phyloP scores from a whole-genome alignment of 1,140 invertebrate genomes.

The Drosophila triauraria region DNA sequence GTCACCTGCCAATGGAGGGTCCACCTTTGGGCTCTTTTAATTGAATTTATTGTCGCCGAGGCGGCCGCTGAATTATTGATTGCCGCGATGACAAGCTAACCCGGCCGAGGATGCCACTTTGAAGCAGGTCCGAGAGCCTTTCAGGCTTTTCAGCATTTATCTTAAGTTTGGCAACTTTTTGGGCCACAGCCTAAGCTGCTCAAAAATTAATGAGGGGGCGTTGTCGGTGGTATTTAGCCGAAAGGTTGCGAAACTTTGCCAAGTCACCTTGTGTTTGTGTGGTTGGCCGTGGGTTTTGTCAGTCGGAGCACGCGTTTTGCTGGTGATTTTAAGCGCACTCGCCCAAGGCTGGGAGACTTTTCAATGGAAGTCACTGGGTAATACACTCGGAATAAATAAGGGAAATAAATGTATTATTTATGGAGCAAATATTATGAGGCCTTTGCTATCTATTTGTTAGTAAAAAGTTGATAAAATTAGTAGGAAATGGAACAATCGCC shows the following conservation, averaged over 20 bases:
- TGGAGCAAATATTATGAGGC: neutral
- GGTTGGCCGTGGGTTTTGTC: constrained; percentile 21
- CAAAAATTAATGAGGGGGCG: constrained; percentile 69
- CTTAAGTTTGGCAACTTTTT: constrained; percentile 62
- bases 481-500: too few species aligned
- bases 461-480: too few species aligned
- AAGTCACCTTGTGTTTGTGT: constrained; percentile 32
- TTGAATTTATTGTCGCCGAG: constrained; percentile 65
- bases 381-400: neutral
- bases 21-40: constrained; percentile 66
- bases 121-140: constrained; percentile 8
- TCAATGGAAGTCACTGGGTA: constrained; percentile 11
- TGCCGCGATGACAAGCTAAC: constrained; percentile 57
- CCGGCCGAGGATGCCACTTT: constrained; percentile 21
- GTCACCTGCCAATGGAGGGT: constrained; percentile 43
- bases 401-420: neutral
- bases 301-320: constrained; percentile 51
- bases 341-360: constrained; percentile 4
- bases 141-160: constrained; percentile 52
- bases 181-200: constrained; percentile 41
- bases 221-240: constrained; percentile 15
- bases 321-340: too few species aligned
- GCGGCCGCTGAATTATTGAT: constrained; percentile 65
- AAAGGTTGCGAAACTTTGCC: constrained; percentile 42
- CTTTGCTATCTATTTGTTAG: neutral